These are phyloP conservation scores for Sinodicranocentrus sp. DNA, from an alignment of 2,888 invertebrate species.

Conservation along the genomic window DNA sequence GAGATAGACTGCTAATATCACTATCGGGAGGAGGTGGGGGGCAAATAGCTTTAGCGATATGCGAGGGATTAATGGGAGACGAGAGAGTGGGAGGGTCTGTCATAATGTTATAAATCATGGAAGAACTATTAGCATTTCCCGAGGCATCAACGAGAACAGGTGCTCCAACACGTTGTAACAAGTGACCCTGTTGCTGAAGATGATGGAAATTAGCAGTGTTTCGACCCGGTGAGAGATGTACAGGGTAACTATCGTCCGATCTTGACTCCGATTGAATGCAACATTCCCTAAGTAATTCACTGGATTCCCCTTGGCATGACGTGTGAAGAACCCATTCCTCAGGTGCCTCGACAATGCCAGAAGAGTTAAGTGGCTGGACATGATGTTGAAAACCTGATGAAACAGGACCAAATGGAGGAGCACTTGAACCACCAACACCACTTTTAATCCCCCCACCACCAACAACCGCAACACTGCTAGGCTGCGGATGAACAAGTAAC, in stretches of 20 bases:
- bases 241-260: slow-evolving; percentile 66
- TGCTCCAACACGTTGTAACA: slow-evolving; percentile 6
- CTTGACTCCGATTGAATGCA: slow-evolving; percentile 74
- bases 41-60: slow-evolving; percentile 72
- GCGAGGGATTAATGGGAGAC: slow-evolving; percentile 69
- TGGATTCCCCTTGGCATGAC: slow-evolving; percentile 74
- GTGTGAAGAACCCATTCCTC: slow-evolving; percentile 77
- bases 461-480: slow-evolving; percentile 10
- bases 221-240: slow-evolving; percentile 45
- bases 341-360: slow-evolving; percentile 65
- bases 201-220: slow-evolving; percentile 45
- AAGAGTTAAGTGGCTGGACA: slow-evolving; percentile 20
- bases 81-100: slow-evolving; percentile 65
- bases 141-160: slow-evolving; percentile 18
- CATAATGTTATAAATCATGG: slow-evolving; percentile 75
- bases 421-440: slow-evolving; percentile 42
- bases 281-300: slow-evolving; percentile 75
- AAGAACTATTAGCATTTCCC: slow-evolving; percentile 58
- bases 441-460: slow-evolving; percentile 40
- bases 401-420: slow-evolving; percentile 29
- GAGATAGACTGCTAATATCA: slow-evolving; percentile 54
- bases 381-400: slow-evolving; percentile 25
- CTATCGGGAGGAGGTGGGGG: slow-evolving; percentile 73
- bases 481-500: slow-evolving; percentile 60
- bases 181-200: slow-evolving; percentile 55